Percentiles rank a stretch among this genome's conserved stretches.
Evolutionary conservation across 30 jellyfish, hydroid and myxozoan genomes (phyloP).

Genomic region (Chrysaora quinquecirrha): DNA sequence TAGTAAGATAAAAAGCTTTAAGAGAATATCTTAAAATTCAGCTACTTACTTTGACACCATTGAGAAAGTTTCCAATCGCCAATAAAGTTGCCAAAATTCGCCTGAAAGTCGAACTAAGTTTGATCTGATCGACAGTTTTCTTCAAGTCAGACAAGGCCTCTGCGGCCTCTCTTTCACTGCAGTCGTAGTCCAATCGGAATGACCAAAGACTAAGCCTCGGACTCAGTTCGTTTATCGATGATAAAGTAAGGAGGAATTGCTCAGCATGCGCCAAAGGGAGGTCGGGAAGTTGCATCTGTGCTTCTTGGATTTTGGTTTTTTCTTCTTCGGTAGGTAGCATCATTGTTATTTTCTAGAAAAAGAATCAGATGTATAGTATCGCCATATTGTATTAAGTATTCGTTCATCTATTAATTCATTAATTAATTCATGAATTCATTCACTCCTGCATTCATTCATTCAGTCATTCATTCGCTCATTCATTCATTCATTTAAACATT

Average conservation of each 20-base stretch:
- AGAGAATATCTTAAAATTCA: too few species aligned
- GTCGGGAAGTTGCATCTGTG: constrained; percentile 94
- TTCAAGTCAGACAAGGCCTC: constrained; percentile 92
- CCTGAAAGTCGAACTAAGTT: constrained; percentile 76
- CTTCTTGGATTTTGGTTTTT: constrained; percentile 95
- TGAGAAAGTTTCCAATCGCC: constrained; percentile 94
- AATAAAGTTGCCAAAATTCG: constrained; percentile 81
- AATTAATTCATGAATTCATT: too few species aligned
- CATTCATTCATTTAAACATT: too few species aligned
- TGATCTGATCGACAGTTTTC: constrained; percentile 67
- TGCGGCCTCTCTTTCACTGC: constrained; percentile 94
- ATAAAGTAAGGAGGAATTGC: constrained; percentile 82
- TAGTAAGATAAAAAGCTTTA: too few species aligned
- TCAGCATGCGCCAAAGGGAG: constrained; percentile 99
- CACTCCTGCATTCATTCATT: too few species aligned
- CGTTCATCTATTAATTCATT: too few species aligned
- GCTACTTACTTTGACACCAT: constrained; percentile 85
- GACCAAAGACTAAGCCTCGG: constrained; percentile 97
- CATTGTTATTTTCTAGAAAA: constrained; percentile 82
- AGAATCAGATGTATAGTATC: not conserved
- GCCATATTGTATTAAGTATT: too few species aligned
- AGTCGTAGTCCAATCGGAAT: constrained; percentile 91
- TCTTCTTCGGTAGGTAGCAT: constrained; percentile 99
- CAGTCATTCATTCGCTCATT: too few species aligned
- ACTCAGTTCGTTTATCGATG: constrained; percentile 92